Evolutionary conservation across 2,797 vertebrate species (phyloP).

Genomic region (Molossus alvarezi): DNA sequence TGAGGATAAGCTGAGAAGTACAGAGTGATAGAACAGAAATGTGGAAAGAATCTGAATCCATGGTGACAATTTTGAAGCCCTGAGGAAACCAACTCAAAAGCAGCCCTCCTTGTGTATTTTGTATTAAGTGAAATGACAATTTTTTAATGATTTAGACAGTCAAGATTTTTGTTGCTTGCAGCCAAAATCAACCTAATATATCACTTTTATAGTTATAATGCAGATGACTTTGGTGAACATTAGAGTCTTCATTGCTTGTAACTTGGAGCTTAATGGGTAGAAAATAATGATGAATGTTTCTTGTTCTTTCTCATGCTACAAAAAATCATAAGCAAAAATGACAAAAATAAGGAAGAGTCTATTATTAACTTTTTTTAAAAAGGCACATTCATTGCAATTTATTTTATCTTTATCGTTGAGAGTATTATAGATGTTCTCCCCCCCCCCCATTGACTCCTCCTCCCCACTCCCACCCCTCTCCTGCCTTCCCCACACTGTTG

Average conservation of each 20-base stretch:
- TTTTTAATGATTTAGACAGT: constrained; percentile 32
- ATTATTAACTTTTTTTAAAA: neutral
- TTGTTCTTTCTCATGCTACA: neutral
- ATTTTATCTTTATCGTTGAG: too few relatives aligned
- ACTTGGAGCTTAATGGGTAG: constrained; percentile 38
- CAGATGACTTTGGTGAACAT: constrained; percentile 26
- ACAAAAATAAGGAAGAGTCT: constrained; percentile 2
- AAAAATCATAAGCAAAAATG: constrained; percentile 30
- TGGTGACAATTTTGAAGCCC: neutral
- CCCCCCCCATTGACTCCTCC: too few relatives aligned
- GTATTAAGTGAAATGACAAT: constrained; percentile 8
- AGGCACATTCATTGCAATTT: neutral
- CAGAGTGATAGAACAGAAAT: neutral
- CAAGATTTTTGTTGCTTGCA: neutral
- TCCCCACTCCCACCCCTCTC: too few relatives aligned
- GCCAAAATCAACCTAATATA: constrained; percentile 14
- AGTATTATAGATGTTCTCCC: too few relatives aligned
- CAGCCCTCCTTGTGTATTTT: neutral
- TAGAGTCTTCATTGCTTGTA: neutral
- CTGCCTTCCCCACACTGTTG: too few relatives aligned
- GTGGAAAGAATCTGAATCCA: neutral
- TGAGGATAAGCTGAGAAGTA: neutral
- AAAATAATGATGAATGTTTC: constrained; percentile 42
- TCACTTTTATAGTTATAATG: neutral
- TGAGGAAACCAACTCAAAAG: neutral